Conservation (phyloP, 1,140 invertebrate species). For the Acromyrmex heyeri region DNA sequence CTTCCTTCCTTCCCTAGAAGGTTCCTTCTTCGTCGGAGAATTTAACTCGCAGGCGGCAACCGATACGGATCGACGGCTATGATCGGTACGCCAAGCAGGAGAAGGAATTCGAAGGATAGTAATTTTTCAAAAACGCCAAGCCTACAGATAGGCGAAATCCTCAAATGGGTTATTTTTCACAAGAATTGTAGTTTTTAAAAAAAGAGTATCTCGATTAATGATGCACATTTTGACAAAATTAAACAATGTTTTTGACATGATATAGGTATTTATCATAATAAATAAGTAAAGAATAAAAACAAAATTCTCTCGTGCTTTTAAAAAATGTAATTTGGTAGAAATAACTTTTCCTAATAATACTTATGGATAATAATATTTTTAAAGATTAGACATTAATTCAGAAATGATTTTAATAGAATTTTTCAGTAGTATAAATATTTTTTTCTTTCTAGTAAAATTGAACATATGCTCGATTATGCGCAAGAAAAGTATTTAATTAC, state of each 20-base stretch:
- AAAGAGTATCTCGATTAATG: background rate
- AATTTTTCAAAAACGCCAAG: conserved; percentile 35
- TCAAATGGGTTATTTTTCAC: conserved; percentile 33
- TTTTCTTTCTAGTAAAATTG: background rate
- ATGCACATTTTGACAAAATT: background rate
- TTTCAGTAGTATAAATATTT: background rate
- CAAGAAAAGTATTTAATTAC: background rate
- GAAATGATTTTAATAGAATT: background rate
- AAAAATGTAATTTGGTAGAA: background rate
- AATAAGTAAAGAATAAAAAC: no score
- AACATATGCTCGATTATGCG: background rate
- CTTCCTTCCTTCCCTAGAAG: conserved; percentile 1
- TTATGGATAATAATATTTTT: background rate
- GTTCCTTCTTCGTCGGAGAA: conserved; percentile 29
- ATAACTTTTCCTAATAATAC: background rate
- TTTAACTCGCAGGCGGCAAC: conserved; percentile 50
- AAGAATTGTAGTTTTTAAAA: background rate
- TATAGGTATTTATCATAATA: background rate
- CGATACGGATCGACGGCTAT: conserved; percentile 45
- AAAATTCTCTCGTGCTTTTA: background rate
- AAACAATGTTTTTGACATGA: background rate
- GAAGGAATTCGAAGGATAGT: conserved; percentile 8
- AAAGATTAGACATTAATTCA: background rate
- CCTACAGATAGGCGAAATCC: background rate
- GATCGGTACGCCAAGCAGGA: conserved; percentile 7